Conservation (phyloP, 2,113 vertebrate genomes). For the Spea bombifrons region DNA sequence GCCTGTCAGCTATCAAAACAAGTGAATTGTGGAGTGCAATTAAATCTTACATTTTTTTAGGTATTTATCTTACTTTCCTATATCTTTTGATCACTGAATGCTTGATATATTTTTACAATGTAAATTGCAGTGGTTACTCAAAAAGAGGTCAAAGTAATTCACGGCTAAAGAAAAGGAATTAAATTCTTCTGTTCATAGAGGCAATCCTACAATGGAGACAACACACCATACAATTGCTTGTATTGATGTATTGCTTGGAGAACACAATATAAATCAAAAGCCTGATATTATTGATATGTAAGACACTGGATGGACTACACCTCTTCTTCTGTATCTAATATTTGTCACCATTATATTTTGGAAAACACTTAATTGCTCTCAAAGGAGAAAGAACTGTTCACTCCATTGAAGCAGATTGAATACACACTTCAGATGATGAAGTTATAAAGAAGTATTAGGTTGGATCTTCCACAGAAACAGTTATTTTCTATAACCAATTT, state of each 20-base stretch:
- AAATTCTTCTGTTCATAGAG: background rate
- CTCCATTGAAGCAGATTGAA: conserved; percentile 45
- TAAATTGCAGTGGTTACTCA: too few relatives aligned
- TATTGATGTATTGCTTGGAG: conserved; percentile 15
- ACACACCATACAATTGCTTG: background rate
- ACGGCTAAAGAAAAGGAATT: background rate
- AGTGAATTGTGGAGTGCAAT: too few relatives aligned
- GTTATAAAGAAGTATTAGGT: conserved; percentile 34
- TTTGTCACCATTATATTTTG: conserved; percentile 37
- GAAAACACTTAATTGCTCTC: conserved; percentile 53
- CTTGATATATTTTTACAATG: too few relatives aligned
- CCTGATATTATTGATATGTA: background rate
- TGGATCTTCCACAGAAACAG: background rate
- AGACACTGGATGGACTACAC: conserved; percentile 5
- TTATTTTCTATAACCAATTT: conserved; percentile 18
- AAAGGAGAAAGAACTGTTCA: conserved; percentile 35
- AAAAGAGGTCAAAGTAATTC: too few relatives aligned
- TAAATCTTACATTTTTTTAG: too few relatives aligned
- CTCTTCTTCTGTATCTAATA: conserved; percentile 19
- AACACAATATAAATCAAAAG: conserved; percentile 30
- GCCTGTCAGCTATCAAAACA: too few relatives aligned
- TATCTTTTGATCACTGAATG: too few relatives aligned
- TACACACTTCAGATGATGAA: conserved; percentile 24
- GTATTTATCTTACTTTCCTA: too few relatives aligned
- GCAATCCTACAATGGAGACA: conserved; percentile 18